Conservation (phyloP, 2,888 invertebrate species). For the Noctua fimbriata region DNA sequence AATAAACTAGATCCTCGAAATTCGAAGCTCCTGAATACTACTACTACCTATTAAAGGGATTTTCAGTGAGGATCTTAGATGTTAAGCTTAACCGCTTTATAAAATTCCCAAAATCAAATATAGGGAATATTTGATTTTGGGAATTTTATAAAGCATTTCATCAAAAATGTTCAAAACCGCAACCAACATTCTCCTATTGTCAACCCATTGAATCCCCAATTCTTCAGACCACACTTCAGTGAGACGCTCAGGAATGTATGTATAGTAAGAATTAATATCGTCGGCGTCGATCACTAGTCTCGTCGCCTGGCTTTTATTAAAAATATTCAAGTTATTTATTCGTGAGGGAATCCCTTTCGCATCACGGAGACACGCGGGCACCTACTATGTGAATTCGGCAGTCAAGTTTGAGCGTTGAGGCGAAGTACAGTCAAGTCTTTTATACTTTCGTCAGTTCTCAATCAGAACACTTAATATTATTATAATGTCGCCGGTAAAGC, state of each 20-base stretch:
- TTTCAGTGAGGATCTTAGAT: not conserved
- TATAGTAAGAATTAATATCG: slow-evolving; percentile 56
- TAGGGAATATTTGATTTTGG: too few relatives aligned
- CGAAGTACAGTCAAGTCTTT: not conserved
- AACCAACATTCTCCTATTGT: slow-evolving; percentile 3
- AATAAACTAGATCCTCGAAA: not conserved
- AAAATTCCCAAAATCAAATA: not conserved
- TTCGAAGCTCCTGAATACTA: not conserved
- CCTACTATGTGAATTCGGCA: slow-evolving; percentile 38
- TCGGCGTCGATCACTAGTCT: slow-evolving; percentile 59
- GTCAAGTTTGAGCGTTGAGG: not conserved
- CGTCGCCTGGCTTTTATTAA: slow-evolving; percentile 64
- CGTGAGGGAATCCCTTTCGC: slow-evolving; percentile 66
- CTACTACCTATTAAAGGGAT: not conserved
- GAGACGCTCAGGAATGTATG: slow-evolving; percentile 47
- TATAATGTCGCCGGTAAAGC: too few relatives aligned
- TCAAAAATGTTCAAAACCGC: slow-evolving; percentile 1
- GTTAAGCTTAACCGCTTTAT: not conserved
- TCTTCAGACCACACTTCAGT: slow-evolving; percentile 29
- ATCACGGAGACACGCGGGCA: slow-evolving; percentile 43
- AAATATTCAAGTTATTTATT: slow-evolving; percentile 70
- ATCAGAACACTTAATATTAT: not conserved
- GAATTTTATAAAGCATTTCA: too few relatives aligned
- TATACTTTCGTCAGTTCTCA: not conserved
- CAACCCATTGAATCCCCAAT: slow-evolving; percentile 16